Conservation (phyloP, 2,888 invertebrate genomes). For the Hydriomena furcata region DNA sequence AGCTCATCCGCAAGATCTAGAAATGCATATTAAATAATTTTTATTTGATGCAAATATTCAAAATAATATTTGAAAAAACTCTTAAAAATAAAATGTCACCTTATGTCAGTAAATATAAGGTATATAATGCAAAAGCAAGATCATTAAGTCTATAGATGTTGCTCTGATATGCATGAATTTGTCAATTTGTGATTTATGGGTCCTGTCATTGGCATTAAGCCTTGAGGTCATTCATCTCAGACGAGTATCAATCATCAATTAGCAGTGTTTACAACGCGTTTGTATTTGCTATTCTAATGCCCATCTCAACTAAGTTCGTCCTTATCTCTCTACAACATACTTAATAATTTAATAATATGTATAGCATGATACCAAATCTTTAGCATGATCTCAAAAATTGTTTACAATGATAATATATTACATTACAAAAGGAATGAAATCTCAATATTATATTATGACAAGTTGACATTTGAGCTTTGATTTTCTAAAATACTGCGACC, state of each 20-base stretch:
- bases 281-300: no score
- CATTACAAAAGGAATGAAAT: no score
- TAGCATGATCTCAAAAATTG: no score
- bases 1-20: background rate
- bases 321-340: no score
- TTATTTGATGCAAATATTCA: constrained; percentile 6
- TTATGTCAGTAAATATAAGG: background rate
- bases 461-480: no score
- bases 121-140: constrained; percentile 4
- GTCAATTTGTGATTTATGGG: constrained; percentile 14
- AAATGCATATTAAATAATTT: background rate
- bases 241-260: background rate
- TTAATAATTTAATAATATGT: no score
- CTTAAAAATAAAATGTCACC: background rate
- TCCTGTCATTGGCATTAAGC: constrained; percentile 4
- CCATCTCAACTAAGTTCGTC: no score
- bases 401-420: no score
- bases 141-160: constrained; percentile 2
- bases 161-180: constrained; percentile 16
- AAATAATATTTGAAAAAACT: constrained; percentile 1
- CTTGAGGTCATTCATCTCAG: constrained; percentile 13
- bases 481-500: no score
- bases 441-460: no score
- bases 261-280: no score
- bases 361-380: no score